Evolutionary conservation across 2,113 vertebrate species (phyloP).

Genomic region (Prunella himalayana): DNA sequence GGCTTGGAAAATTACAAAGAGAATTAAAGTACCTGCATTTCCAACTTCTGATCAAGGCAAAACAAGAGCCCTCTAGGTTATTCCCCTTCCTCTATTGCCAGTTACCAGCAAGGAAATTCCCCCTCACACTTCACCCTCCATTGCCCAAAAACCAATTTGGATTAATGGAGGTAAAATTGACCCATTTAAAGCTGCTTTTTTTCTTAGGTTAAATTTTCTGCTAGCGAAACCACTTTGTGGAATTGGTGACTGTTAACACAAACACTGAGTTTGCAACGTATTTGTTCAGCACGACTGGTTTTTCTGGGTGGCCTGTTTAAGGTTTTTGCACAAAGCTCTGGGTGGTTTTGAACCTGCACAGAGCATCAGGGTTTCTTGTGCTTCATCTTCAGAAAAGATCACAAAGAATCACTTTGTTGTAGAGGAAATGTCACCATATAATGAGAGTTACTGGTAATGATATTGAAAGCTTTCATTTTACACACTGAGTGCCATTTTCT

Average conservation of each 20-base stretch:
- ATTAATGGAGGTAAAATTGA: not conserved
- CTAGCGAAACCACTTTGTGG: conserved; percentile 24
- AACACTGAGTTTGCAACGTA: not conserved
- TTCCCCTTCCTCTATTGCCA: not conserved
- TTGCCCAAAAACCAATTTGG: not conserved
- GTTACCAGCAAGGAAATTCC: not conserved
- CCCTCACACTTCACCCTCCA: not conserved
- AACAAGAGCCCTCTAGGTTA: not conserved
- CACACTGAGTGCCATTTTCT: not conserved
- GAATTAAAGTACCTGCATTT: not conserved
- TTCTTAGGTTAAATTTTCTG: not conserved
- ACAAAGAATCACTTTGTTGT: not conserved
- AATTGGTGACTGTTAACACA: conserved; percentile 6
- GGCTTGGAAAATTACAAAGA: not conserved
- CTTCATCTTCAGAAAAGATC: not conserved
- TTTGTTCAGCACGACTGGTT: conserved; percentile 47
- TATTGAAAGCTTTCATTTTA: not conserved
- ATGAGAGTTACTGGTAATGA: not conserved
- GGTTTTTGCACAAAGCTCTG: not conserved
- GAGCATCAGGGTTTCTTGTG: not conserved
- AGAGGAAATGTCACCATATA: not conserved
- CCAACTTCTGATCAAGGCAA: not conserved
- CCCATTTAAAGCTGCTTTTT: not conserved
- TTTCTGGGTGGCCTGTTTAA: conserved; percentile 9
- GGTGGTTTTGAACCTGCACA: not conserved